Base-by-base conservation (phyloP, 1,140 invertebrate species). In the Meloidogyne exigua region DNA sequence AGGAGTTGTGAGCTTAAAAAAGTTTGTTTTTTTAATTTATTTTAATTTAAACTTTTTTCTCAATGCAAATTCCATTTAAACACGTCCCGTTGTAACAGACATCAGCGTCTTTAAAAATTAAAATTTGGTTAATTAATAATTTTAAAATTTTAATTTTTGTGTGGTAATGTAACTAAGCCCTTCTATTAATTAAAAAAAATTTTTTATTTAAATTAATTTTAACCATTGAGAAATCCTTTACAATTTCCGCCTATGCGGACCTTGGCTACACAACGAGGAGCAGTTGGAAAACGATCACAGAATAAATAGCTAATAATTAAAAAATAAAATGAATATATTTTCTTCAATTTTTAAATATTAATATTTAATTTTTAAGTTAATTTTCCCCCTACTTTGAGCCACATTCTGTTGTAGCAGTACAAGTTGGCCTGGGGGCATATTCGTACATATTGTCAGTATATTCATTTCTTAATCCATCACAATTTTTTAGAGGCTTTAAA, bases 351-450 rank as follows among this genome's bases (percentile, higher is more conserved):
- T 63, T 32, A 63, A 57, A 57, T n/a, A 57, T 57, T 15, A 49
- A 49, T 49, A 15, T 15, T 15, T 49, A 57, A 44, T 44, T 44
- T 18, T 44, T 13, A 13, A 15, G 2, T n/a, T n/a, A n/a, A 42
- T 4, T 4, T 42, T 42, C 39, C 2, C 42, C 44, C 39, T 65
- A 85, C 81, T 83, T 76, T 0, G 85, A 87, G 92, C 72, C 99
- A 98, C 91, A 91, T 94, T 78, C 91, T 91, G 62, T 95, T 95
- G 76, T 91, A 92, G 39, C 44, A 95, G 15, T 95, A 62, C 85
- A 86, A 23, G 75, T 76, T 28, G 85, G 86, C 23, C 85, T 39
- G 25, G 85, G 83, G 12, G 82, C 85, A 72, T 83, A 86, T 62
- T 75, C 72, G 64, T 81, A 86, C 78, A 86, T 68, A 44, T 86